Evolutionary conservation across 2,797 vertebrate genomes (phyloP).

Genomic region (Mycteria americana): DNA sequence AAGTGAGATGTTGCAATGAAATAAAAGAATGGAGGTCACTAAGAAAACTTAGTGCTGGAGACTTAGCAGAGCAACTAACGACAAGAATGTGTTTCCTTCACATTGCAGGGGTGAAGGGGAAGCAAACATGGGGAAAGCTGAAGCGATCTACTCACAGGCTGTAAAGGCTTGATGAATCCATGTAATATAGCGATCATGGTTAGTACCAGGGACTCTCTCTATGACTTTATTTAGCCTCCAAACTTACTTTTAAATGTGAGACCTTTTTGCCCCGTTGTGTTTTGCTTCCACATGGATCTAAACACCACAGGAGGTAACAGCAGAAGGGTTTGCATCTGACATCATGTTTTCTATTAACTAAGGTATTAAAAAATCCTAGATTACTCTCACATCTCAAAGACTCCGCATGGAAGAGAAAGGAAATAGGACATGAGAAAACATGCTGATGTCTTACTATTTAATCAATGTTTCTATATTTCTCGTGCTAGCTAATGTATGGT

Average conservation of each 20-base stretch:
- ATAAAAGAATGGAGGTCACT: not conserved
- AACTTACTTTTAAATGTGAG: not conserved
- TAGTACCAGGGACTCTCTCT: not conserved
- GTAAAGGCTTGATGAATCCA: not conserved
- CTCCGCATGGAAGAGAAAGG: not conserved
- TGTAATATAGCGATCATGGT: accelerated
- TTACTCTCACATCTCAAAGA: not conserved
- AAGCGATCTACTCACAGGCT: not conserved
- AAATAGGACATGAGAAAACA: not conserved
- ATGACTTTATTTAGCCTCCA: not conserved
- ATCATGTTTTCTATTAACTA: not conserved
- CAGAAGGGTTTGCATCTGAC: not conserved
- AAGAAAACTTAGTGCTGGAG: not conserved
- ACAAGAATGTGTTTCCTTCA: not conserved
- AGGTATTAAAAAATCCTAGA: not conserved
- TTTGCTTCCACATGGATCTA: not conserved
- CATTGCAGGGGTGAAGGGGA: not conserved
- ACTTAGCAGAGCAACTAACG: not conserved
- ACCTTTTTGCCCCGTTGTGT: not conserved
- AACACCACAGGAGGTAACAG: not conserved
- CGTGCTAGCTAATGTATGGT: not conserved
- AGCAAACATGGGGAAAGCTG: not conserved
- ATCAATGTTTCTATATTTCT: not conserved
- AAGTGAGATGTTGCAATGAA: not conserved
- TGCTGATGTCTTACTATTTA: not conserved